Evolutionary conservation across 2,888 invertebrate genomes (phyloP).

Genomic region (Sylvicola cinctus): DNA sequence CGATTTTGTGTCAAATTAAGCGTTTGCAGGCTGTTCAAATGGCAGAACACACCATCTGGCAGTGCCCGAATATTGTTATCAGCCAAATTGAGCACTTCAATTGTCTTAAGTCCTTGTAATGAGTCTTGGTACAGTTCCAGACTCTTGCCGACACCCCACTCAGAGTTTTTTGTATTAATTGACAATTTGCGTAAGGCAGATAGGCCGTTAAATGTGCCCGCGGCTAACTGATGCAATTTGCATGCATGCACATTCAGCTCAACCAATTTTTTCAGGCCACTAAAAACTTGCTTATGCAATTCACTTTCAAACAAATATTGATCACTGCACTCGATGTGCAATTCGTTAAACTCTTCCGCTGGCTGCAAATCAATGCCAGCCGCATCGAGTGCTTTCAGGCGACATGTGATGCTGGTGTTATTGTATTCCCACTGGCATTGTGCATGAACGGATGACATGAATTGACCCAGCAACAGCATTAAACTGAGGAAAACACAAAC

Average conservation of each 20-base stretch:
- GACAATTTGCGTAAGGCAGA: constrained; percentile 56
- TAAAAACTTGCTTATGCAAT: constrained; percentile 48
- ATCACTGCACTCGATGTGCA: constrained; percentile 61
- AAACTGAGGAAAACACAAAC: constrained; percentile 1
- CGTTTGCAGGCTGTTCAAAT: constrained; percentile 54
- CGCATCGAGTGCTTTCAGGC: constrained; percentile 46
- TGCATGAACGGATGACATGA: constrained; percentile 26
- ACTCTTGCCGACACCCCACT: constrained; percentile 55
- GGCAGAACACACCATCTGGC: constrained; percentile 62
- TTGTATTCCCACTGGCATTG: constrained; percentile 29
- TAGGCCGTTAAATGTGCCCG: constrained; percentile 60
- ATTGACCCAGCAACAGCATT: constrained; percentile 8
- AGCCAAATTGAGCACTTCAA: constrained; percentile 58
- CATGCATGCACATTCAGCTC: constrained; percentile 58
- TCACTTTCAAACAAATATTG: constrained; percentile 60
- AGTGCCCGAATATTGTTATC: constrained; percentile 66
- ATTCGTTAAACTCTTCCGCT: constrained; percentile 47
- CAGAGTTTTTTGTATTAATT: constrained; percentile 57
- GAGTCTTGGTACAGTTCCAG: constrained; percentile 52
- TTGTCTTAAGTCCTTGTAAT: constrained; percentile 56
- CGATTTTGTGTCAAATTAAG: constrained; percentile 73
- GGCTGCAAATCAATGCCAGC: constrained; percentile 34
- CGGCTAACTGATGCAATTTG: constrained; percentile 55
- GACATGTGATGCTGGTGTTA: constrained; percentile 38
- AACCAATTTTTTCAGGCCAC: constrained; percentile 48